A percentile compares a stretch with the other conserved stretches of the same genome.
Conservation (phyloP, 2,113 vertebrate genomes). For the Hystrix brachyura region DNA sequence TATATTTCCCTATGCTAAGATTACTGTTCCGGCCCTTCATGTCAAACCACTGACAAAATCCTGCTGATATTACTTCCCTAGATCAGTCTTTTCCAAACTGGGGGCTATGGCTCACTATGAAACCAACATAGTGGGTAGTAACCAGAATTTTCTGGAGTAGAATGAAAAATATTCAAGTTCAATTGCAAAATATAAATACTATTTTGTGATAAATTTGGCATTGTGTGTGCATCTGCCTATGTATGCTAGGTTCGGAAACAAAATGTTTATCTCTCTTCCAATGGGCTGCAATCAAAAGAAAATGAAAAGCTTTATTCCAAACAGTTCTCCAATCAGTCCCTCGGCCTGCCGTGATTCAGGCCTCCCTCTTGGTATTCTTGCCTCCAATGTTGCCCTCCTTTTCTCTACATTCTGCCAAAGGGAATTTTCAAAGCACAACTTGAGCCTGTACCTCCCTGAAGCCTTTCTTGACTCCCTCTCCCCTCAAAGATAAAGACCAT, state of each 20-base stretch:
- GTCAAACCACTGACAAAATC: slow-evolving; percentile 18
- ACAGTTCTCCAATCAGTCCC: not conserved
- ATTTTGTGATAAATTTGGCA: not conserved
- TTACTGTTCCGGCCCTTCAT: not conserved
- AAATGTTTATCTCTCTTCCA: slow-evolving; percentile 15
- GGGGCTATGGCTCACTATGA: not conserved
- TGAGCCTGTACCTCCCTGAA: not conserved
- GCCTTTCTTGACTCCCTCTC: not conserved
- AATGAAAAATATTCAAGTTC: slow-evolving; percentile 36
- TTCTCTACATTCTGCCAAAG: not conserved
- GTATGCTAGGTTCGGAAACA: not conserved
- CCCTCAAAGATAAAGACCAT: not conserved
- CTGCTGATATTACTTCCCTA: not conserved
- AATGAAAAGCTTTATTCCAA: not conserved
- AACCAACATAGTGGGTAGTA: not conserved
- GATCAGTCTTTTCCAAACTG: not conserved
- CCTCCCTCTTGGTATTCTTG: not conserved
- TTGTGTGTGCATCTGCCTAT: not conserved
- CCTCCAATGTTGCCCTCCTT: not conserved
- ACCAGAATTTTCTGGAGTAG: not conserved
- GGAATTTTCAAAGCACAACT: slow-evolving; percentile 29
- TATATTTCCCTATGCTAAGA: not conserved
- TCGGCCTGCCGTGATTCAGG: not conserved
- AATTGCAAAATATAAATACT: not conserved
- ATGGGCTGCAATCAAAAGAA: not conserved